Evolutionary conservation across 2,888 invertebrate genomes (phyloP).

Genomic region (Lithophane semibrunnea): DNA sequence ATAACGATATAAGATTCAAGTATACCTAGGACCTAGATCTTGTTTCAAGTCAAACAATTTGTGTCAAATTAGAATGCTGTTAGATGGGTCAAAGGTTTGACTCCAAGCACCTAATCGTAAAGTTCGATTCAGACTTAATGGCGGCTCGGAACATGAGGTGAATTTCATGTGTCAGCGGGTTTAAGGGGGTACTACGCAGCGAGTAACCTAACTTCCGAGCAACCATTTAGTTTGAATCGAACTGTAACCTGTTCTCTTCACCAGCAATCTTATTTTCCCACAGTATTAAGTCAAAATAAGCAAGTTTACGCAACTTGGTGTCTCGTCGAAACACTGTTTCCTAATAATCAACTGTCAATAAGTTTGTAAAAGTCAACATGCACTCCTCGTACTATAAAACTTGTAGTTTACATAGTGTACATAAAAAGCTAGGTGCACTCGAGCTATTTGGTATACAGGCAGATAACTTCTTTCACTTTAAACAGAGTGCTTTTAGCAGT

Average conservation of each 20-base stretch:
- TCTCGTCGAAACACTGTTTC: neutral
- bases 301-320: neutral
- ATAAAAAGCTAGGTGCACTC: neutral
- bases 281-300: neutral
- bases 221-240: too few relatives aligned
- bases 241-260: neutral
- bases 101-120: neutral
- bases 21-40: neutral
- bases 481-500: too few relatives aligned
- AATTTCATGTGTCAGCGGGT: too few relatives aligned
- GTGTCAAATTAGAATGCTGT: neutral
- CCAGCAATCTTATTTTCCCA: neutral
- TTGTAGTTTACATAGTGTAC: neutral
- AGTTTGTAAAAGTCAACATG: neutral
- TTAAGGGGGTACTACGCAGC: neutral
- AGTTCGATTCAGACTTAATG: too few relatives aligned
- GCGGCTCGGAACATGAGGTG: too few relatives aligned
- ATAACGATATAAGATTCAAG: neutral
- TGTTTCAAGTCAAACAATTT: neutral
- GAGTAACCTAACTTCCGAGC: too few relatives aligned
- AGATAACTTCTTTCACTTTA: too few relatives aligned
- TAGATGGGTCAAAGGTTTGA: neutral
- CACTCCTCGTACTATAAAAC: neutral
- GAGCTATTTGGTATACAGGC: too few relatives aligned
- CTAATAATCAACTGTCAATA: neutral